Base-by-base conservation (phyloP, 2,888 invertebrate genomes). In the Leptothorax acervorum region DNA sequence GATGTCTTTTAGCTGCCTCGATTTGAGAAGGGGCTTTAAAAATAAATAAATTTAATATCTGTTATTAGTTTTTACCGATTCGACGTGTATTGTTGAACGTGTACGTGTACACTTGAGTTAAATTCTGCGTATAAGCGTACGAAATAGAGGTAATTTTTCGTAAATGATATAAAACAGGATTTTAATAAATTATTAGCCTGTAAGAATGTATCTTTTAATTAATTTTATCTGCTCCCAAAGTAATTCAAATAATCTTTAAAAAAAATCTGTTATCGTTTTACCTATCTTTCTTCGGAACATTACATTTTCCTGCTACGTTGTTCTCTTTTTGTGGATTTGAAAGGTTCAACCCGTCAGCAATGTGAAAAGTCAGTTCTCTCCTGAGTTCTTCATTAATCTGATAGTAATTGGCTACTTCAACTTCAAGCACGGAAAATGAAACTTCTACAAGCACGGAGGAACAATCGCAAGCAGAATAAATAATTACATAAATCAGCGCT, bases 391-490 rank as follows among this genome's bases (percentile, higher is more conserved):
- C 60, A 81, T 81, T 81, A 81, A 81, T 81, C 79, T 48, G 79
- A 81, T 48, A 81, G 39, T 81, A 81, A 78, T 81, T 81, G 60
- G 73, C 74, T 81, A 23, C 39, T 39, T 48, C 60, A 81, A 57
- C 48, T 73, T 73, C 48, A 81, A 81, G 48, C 73, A 42, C 60
- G 31, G 45, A 39, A 73, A 79, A 71, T 71, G 79, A 71, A 79
- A 60, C 48, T 73, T 73, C 12, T 42, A 68, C 28, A 9, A 70
- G 55, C 55, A 70, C 42, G 76, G 28, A 31, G 12, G 68, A 60
- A 79, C 60, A 79, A 79, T 79, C 39, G 35, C 48, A 48, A 71
- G 48, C 48, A 60, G 74, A 81, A 81, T 81, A 81, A 81, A 81
- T 60, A 81, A 81, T 81, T 81, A 81, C 74, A 28, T 73, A 81